Evolutionary conservation across 2,797 vertebrate genomes (phyloP).

Genomic region (Oophaga sylvatica): DNA sequence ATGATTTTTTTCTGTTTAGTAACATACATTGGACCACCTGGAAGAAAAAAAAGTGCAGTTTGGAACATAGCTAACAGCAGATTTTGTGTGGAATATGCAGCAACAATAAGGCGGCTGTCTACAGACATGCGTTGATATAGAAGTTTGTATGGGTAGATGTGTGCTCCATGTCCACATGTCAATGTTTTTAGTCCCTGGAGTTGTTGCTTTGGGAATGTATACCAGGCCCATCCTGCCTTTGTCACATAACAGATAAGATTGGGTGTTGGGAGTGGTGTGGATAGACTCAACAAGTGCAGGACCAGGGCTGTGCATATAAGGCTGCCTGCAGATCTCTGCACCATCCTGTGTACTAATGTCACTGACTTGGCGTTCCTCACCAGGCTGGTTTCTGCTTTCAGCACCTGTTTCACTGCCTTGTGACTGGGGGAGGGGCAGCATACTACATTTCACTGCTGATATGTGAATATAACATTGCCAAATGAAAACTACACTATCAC

Average conservation of each 20-base stretch:
- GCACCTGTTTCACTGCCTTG: constrained; percentile 15
- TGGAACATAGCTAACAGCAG: too few species aligned
- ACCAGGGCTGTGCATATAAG: background rate
- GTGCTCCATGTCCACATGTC: background rate
- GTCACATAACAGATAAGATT: constrained; percentile 15
- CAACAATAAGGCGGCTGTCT: too few species aligned
- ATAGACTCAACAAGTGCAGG: background rate
- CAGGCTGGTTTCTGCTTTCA: background rate
- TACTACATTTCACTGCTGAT: background rate
- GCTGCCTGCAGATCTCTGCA: background rate
- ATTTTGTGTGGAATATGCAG: too few species aligned
- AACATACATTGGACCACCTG: too few species aligned
- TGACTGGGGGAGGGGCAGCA: background rate
- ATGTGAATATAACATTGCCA: background rate
- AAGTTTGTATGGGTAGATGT: background rate
- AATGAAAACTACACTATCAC: background rate
- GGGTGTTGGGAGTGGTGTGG: background rate
- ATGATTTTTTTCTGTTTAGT: too few species aligned
- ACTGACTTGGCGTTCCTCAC: background rate
- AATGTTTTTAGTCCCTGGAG: background rate
- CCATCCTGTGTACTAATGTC: background rate
- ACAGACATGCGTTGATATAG: background rate
- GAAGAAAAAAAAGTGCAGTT: too few species aligned
- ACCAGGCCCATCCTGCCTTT: constrained; percentile 24
- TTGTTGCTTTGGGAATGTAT: background rate